Evolutionary conservation across 2,888 invertebrate species (phyloP), one percentile per base, ranked within the genome.

Genomic region (Proisotoma minuta): DNA sequence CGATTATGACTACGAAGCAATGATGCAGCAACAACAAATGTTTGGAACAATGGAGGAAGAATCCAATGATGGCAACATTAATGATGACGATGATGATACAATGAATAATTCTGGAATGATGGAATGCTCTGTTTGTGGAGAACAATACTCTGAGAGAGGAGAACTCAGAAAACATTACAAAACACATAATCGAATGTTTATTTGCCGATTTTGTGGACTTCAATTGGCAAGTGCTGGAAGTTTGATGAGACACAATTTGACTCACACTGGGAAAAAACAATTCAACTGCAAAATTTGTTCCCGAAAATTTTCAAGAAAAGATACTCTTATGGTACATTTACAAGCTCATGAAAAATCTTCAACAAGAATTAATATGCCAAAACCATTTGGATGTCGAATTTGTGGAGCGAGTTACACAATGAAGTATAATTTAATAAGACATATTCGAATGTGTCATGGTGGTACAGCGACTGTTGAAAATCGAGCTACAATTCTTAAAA

Each of bases 121-220:
- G 8, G 49, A 49, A 24, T 49, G 49, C 23, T 49, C 49, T 15
- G 49, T 49, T 3, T 49, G 49, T 49, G 49, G 49, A 4, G 3
- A 5, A 24, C 2, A 3, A 20, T 49, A 10, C 15, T 10, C 34
- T 10, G 34, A 34, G 10, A 47, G 10, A 18, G 15, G 5, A 27
- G 28, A 53, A 28, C 29, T 28, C 15, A 28, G 53, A 53, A 53
- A 53, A 29, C 53, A 53, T 53, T 65, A 65, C 53, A 65, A 62
- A 22, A 24, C 57, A 22, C 65, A 65, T 52, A 62, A 60, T 15
- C 20, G 60, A 1, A 51, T 39, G 5, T 65, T 62, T 47, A 27
- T 62, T 3, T 67, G 67, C 24, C 61, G 67, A 3, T 64, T 67
- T 26, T 67, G 63, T 51, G 66, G 66, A 0, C 50, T 66, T n/a